Evolutionary conservation across 92 coral and sea anemone species (phyloP).

Genomic region (Zoanthus gigantus): DNA sequence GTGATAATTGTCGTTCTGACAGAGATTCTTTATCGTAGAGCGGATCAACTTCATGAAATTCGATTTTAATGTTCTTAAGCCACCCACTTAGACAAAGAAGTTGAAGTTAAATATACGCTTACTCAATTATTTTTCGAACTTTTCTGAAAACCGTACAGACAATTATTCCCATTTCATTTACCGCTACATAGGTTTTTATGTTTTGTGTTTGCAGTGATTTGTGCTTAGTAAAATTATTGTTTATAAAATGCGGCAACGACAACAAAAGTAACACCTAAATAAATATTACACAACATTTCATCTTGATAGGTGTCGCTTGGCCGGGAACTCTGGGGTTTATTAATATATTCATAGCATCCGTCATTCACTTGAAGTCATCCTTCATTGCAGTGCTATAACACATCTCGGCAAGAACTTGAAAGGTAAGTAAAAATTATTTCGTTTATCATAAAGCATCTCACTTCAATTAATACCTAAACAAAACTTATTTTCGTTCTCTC

Average conservation of each 20-base stretch:
- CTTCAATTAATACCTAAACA: neutral
- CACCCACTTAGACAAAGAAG: conserved; percentile 31
- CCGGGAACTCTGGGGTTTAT: conserved; percentile 14
- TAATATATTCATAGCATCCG: conserved; percentile 1
- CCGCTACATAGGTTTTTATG: neutral
- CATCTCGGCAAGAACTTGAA: neutral
- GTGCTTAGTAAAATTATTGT: neutral
- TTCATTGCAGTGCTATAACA: conserved; percentile 28
- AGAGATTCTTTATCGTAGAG: conserved; percentile 18
- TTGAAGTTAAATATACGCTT: neutral
- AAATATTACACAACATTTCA: conserved; percentile 11
- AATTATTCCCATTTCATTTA: neutral
- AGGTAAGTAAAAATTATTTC: conserved; percentile 11
- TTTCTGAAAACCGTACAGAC: too few relatives aligned
- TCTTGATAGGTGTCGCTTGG: conserved; percentile 4
- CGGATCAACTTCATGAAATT: conserved; percentile 36
- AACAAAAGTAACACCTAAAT: conserved; percentile 29
- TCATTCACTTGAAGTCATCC: conserved; percentile 47
- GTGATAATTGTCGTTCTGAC: conserved; percentile 37
- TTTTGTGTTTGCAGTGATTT: neutral
- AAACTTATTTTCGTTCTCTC: neutral
- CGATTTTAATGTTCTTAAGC: conserved; percentile 20
- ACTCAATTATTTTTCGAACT: neutral
- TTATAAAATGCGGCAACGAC: conserved; percentile 27
- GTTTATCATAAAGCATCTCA: conserved; percentile 3